Conservation (phyloP, 2,888 invertebrate species). For the Craniophora ligustri region DNA sequence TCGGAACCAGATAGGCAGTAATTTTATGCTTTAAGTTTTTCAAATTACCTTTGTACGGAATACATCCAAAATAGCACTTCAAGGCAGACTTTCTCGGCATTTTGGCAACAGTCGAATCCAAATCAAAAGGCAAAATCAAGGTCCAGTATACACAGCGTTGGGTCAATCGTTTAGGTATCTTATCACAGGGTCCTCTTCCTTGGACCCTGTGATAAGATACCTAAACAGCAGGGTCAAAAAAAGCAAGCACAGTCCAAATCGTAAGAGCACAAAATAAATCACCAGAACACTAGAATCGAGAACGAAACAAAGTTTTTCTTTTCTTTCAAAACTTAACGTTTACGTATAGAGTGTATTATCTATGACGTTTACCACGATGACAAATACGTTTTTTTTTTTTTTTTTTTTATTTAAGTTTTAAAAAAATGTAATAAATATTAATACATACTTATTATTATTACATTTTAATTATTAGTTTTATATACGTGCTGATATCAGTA, state of each 20-base stretch:
- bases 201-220: no score
- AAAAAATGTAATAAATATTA: no score
- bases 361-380: no score
- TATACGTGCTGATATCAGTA: no score
- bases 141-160: background rate
- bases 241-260: no score
- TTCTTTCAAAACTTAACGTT: no score
- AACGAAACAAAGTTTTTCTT: no score
- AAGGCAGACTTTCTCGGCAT: background rate
- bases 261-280: background rate
- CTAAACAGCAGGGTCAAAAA: background rate
- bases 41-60: background rate
- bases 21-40: background rate
- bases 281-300: background rate
- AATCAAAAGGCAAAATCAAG: background rate
- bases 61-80: background rate
- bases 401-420: no score
- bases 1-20: background rate
- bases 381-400: no score
- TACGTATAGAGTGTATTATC: no score
- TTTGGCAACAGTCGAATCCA: background rate
- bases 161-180: background rate
- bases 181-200: background rate
- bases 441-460: no score
- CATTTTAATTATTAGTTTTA: no score